These are phyloP conservation scores for Cynopterus brachyotis DNA, from an alignment of 2,113 vertebrate species.

Conservation along the genomic window DNA sequence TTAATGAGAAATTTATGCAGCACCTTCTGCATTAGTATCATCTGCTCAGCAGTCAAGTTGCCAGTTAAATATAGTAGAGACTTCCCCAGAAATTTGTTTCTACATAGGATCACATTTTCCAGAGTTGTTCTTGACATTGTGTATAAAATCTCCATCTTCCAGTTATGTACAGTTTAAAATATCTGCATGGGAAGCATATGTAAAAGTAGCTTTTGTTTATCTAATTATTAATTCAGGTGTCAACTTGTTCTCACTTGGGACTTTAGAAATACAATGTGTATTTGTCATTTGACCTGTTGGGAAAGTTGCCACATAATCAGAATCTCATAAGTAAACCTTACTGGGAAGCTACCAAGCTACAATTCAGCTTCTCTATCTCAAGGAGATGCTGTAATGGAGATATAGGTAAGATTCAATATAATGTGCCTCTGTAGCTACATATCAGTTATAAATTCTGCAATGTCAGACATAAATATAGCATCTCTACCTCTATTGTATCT, in stretches of 20 bases:
- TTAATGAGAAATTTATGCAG: slow-evolving; percentile 65
- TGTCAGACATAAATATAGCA: neutral
- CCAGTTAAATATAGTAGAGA: slow-evolving; percentile 48
- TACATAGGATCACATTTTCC: slow-evolving; percentile 25
- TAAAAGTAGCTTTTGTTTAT: neutral
- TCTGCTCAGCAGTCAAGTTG: slow-evolving; percentile 44
- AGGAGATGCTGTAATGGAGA: neutral
- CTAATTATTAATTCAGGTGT: slow-evolving; percentile 15
- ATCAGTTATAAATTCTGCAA: neutral
- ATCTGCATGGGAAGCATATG: neutral
- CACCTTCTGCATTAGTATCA: slow-evolving; percentile 45
- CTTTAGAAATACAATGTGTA: neutral
- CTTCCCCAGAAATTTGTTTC: slow-evolving; percentile 34
- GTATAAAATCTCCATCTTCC: slow-evolving; percentile 29
- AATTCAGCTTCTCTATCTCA: neutral
- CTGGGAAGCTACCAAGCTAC: neutral
- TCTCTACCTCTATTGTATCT: neutral
- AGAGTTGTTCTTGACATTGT: slow-evolving; percentile 47
- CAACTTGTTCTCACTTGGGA: neutral
- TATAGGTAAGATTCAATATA: neutral
- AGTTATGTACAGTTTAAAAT: neutral
- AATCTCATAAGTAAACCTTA: neutral
- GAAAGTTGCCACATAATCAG: neutral
- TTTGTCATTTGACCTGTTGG: neutral
- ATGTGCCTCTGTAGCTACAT: neutral